Evolutionary conservation across 2,797 vertebrate genomes (phyloP), one percentile per base, ranked within the genome.

Genomic region (Rhynchotus rufescens): DNA sequence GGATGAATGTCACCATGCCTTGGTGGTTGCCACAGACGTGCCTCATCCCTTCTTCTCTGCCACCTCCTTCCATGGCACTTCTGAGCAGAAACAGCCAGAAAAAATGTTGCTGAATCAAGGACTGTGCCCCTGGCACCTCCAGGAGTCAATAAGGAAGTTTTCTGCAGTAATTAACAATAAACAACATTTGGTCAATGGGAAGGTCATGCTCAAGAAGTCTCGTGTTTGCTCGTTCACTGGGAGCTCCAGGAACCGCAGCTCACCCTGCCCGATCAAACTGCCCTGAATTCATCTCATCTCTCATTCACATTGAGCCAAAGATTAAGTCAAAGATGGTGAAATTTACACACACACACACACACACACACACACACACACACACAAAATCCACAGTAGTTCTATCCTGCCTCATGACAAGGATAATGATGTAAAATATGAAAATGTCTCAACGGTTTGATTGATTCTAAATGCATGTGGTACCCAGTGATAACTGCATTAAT

Each of bases 61-160:
- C n/a, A 23, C 3, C 5, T 32, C 38, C 57, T 62, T 62, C 17
- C 0, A 0, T 1, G 1, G 21, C 34, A 16, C 15, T 80, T 52
- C 54, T 19, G 49, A 38, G 42, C 38, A 87, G 66, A 73, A 69
- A 62, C 25, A 21, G 2, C 38, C 8, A 1, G 42, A 45, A 83
- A 77, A 75, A 0, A 0, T n/a, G 13, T 6, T 51, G 47, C 26
- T 74, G 66, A 92, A 40, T 66, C 68, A 59, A 61, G 80, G 32
- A 38, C 69, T 54, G 16, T 72, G 75, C 45, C 49, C 25, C 32
- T 0, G 1, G 16, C 4, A 38, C 12, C 22, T 89, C 40, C 25
- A 68, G 76, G 36, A 92, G 28, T 25, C 40, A 65, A 54, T 42
- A 66, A 78, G 74, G 45, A 25, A 38, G 9, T 15, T 59, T 83